Conservation (phyloP, 2,888 invertebrate species). For the Archips crataeganus region DNA sequence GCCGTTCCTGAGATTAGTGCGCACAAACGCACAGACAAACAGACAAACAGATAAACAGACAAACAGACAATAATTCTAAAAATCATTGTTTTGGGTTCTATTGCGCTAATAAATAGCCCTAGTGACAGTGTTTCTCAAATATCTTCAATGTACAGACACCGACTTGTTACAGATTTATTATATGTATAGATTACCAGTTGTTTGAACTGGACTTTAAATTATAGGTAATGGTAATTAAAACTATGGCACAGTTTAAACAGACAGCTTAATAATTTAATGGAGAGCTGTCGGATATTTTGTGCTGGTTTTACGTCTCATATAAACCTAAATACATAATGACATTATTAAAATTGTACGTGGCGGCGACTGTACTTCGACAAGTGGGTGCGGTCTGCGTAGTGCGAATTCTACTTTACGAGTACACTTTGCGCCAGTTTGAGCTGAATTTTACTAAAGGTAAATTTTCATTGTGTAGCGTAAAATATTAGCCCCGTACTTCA, state of each 20-base stretch:
- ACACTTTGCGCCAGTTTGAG: background rate
- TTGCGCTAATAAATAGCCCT: no score
- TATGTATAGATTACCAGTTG: no score
- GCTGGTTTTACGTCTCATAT: slow-evolving; percentile 1
- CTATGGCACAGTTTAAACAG: background rate
- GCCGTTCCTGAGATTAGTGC: no score
- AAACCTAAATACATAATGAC: slow-evolving; percentile 3
- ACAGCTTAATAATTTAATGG: background rate
- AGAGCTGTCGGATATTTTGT: background rate
- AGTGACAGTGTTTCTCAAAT: no score
- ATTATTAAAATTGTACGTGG: slow-evolving; percentile 2
- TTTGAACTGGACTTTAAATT: background rate
- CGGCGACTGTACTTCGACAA: slow-evolving; percentile 9
- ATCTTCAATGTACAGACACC: no score
- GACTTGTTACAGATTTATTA: no score
- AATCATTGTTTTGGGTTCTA: no score
- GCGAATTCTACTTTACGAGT: slow-evolving; percentile 13
- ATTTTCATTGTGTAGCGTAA: no score
- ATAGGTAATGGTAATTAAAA: background rate
- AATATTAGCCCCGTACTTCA: no score
- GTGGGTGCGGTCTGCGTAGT: slow-evolving; percentile 21
- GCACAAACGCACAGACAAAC: no score
- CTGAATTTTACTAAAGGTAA: background rate
- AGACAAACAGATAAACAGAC: no score
- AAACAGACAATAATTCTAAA: no score